Conservation (phyloP, 1,140 invertebrate genomes). For the Wiebesia pumilae region DNA sequence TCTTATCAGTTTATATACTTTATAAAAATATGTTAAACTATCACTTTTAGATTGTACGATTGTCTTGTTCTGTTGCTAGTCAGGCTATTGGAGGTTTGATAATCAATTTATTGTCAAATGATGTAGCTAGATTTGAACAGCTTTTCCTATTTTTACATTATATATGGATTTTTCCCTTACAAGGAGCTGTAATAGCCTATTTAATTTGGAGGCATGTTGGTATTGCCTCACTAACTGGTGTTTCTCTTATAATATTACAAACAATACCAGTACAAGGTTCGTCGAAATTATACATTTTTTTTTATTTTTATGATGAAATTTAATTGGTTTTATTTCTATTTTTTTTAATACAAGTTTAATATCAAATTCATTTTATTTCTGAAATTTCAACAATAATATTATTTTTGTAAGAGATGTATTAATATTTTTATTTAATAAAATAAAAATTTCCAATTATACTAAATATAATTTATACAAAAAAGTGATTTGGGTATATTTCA, state of each 20-base stretch:
- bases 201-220: conserved; percentile 79
- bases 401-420: not conserved
- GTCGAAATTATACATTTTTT: conserved; percentile 57
- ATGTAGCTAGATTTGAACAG: conserved; percentile 78
- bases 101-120: conserved; percentile 91
- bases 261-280: conserved; percentile 79
- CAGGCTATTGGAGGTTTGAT: conserved; percentile 89
- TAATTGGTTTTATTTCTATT: not conserved
- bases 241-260: conserved; percentile 79
- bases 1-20: too few relatives aligned
- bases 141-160: conserved; percentile 76
- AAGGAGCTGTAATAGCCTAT: conserved; percentile 78
- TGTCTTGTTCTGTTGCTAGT: conserved; percentile 72
- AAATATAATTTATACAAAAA: too few relatives aligned
- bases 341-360: too few relatives aligned
- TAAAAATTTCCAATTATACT: too few relatives aligned
- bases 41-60: conserved; percentile 61
- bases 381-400: not conserved
- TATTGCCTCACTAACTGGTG: conserved; percentile 77
- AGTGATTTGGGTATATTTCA: too few relatives aligned
- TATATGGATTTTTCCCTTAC: conserved; percentile 85
- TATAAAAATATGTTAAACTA: not conserved
- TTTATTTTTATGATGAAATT: too few relatives aligned
- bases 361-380: too few relatives aligned
- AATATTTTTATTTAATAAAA: too few relatives aligned